Conservation (phyloP, 2,888 invertebrate species). For the Drosophila nigricruria region DNA sequence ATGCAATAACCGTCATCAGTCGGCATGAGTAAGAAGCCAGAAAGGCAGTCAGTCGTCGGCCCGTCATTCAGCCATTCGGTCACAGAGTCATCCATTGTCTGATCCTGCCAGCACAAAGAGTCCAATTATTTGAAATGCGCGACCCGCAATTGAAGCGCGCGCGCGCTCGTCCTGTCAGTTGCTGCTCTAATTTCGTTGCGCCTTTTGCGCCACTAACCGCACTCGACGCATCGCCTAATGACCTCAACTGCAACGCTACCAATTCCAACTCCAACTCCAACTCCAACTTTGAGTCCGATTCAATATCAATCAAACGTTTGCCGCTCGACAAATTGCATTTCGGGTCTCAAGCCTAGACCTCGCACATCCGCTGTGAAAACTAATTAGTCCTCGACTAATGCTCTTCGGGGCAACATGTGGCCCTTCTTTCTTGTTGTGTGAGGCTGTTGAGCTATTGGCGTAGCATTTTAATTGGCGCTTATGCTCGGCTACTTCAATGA, state of each 20-base stretch:
- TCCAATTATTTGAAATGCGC: constrained; percentile 75
- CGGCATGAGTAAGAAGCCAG: constrained; percentile 24
- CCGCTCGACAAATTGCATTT: constrained; percentile 79
- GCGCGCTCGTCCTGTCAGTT: constrained; percentile 63
- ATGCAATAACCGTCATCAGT: constrained; percentile 81
- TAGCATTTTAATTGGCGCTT: constrained; percentile 78
- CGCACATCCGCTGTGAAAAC: constrained; percentile 59
- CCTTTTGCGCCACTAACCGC: constrained; percentile 68
- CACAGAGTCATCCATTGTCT: constrained; percentile 23
- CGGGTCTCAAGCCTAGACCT: constrained; percentile 10
- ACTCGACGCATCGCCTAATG: constrained; percentile 62
- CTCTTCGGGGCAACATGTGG: constrained; percentile 69
- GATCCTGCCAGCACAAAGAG: constrained; percentile 50
- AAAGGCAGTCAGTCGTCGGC: constrained; percentile 5
- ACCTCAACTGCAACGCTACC: constrained; percentile 56
- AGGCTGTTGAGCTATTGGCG: constrained; percentile 71
- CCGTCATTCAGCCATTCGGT: constrained; percentile 11
- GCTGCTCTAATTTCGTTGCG: constrained; percentile 76
- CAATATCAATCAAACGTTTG: constrained; percentile 81
- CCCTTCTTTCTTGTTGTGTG: constrained; percentile 25
- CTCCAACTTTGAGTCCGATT: constrained; percentile 50
- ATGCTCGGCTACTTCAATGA: constrained; percentile 32
- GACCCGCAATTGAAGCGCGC: constrained; percentile 74
- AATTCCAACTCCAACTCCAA: constrained; percentile 1
- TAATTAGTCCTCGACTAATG: constrained; percentile 69